Percentiles rank a stretch among this genome's conserved stretches.
phyloP scores from a whole-genome alignment of 2,797 vertebrate genomes.

The Hybognathus amarus region DNA sequence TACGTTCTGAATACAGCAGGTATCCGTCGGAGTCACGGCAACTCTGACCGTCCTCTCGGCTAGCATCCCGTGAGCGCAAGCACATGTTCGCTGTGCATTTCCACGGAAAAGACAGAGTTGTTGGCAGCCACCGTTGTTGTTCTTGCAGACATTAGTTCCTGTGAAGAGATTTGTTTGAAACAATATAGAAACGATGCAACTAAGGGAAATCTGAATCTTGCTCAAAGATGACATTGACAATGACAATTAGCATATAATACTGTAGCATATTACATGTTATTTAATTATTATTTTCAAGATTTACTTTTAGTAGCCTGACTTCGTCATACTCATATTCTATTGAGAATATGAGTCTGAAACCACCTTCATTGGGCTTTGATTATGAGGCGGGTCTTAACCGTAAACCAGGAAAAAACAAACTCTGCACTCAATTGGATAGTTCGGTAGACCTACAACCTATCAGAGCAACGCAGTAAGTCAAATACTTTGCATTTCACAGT shows the following conservation, averaged over 20 bases:
- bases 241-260: background rate
- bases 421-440: too few relatives aligned
- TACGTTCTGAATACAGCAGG: constrained; percentile 87
- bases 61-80: constrained; percentile 87
- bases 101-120: constrained; percentile 86
- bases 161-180: background rate
- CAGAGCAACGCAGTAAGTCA: too few relatives aligned
- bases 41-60: constrained; percentile 77
- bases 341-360: too few relatives aligned
- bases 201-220: background rate
- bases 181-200: background rate
- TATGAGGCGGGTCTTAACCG: too few relatives aligned
- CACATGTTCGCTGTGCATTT: constrained; percentile 73
- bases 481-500: too few relatives aligned
- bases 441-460: too few relatives aligned
- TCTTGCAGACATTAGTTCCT: constrained; percentile 86
- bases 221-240: background rate
- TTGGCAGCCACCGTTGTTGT: constrained; percentile 83
- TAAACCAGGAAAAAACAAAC: too few relatives aligned
- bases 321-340: too few relatives aligned
- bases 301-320: too few relatives aligned
- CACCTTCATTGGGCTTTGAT: too few relatives aligned
- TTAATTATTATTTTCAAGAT: background rate
- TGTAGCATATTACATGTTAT: background rate
- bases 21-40: constrained; percentile 87